Conservation (phyloP, 2,113 vertebrate genomes). For the Lipophrys pholis region DNA sequence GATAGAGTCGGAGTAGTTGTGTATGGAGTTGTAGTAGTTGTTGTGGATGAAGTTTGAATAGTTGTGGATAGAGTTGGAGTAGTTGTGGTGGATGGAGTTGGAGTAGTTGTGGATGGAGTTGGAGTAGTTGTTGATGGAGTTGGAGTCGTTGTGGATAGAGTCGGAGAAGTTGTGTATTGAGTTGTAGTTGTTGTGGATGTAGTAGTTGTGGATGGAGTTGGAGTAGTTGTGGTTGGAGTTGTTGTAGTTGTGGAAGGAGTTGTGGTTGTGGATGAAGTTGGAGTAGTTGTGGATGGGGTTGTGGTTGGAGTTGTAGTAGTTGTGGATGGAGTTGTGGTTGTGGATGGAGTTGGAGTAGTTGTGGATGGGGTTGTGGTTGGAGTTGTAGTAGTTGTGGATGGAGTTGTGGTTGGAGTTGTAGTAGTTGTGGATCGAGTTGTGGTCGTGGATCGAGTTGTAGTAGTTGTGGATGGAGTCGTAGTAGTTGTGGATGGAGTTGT, state of each 20-base stretch:
- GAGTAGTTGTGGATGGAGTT: not conserved
- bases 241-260: not conserved
- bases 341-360: not conserved
- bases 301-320: not conserved
- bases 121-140: slow-evolving; percentile 3
- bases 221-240: not conserved
- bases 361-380: not conserved
- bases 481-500: too few relatives aligned
- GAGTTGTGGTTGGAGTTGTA: not conserved
- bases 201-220: not conserved
- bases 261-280: slow-evolving; percentile 11
- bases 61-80: not conserved
- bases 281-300: not conserved
- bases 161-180: not conserved
- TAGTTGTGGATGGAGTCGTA: too few relatives aligned
- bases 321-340: not conserved
- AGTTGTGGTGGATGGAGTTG: not conserved
- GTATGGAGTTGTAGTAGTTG: too few relatives aligned
- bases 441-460: too few relatives aligned
- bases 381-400: not conserved
- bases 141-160: not conserved
- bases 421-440: too few relatives aligned
- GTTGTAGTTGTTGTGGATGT: slow-evolving; percentile 1
- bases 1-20: too few relatives aligned
- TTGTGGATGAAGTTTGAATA: too few relatives aligned